A percentile compares a stretch with the other conserved stretches of the same genome.
These are phyloP conservation scores for Rhea pennata DNA, from an alignment of 2,113 vertebrate species.

Conservation along the genomic window DNA sequence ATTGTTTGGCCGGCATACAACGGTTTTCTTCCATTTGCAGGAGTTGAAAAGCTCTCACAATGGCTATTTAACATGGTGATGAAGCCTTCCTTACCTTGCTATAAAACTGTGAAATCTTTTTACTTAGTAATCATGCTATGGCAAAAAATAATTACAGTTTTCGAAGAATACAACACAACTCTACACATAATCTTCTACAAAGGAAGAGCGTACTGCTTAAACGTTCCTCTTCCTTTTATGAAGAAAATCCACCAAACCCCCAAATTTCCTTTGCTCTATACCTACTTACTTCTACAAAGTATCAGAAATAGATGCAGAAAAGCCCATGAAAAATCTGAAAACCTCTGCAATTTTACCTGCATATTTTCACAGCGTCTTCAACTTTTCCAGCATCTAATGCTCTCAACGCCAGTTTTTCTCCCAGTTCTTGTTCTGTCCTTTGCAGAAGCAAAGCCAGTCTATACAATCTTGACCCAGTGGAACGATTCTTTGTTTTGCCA, in stretches of 20 bases:
- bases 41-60: neutral
- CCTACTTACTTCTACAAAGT: neutral
- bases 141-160: neutral
- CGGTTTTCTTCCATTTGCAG: neutral
- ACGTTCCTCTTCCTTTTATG: neutral
- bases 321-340: neutral
- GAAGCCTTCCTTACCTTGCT: neutral
- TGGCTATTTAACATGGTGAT: neutral
- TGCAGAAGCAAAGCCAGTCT: conserved; percentile 85
- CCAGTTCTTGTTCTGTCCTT: conserved; percentile 82
- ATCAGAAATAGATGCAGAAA: neutral
- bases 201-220: neutral
- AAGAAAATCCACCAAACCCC: neutral
- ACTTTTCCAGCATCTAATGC: conserved; percentile 84
- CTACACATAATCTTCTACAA: no score
- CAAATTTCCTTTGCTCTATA: neutral
- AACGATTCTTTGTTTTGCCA: conserved; percentile 53
- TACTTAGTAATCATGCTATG: neutral
- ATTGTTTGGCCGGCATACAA: neutral
- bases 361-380: conserved; percentile 84
- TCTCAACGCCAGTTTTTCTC: conserved; percentile 83
- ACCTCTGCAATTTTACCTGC: conserved; percentile 80
- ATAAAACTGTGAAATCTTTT: neutral
- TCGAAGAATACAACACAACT: neutral
- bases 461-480: conserved; percentile 77